These are phyloP conservation scores for Salminus brasiliensis DNA, from an alignment of 2,113 vertebrate species.

Conservation along the genomic window DNA sequence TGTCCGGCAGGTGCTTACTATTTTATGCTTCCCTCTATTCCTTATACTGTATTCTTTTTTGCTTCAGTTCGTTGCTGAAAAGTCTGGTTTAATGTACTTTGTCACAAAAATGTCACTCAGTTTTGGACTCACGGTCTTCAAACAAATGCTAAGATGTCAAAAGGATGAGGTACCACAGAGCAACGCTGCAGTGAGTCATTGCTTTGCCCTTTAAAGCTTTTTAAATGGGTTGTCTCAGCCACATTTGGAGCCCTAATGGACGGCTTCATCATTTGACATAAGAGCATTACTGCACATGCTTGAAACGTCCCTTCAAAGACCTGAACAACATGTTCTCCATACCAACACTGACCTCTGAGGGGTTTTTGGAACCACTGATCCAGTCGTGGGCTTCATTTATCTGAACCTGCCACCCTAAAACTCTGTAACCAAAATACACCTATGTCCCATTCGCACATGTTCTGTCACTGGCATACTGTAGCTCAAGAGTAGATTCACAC, in stretches of 20 bases:
- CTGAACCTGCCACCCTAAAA: background rate
- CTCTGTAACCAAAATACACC: background rate
- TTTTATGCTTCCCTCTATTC: background rate
- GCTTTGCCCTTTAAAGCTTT: conserved; percentile 33
- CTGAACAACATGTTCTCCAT: background rate
- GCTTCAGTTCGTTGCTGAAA: background rate
- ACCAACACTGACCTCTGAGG: background rate
- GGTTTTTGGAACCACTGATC: background rate
- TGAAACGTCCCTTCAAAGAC: background rate
- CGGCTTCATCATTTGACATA: background rate
- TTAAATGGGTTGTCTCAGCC: conserved; percentile 14
- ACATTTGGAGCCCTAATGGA: conserved; percentile 22
- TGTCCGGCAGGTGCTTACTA: too few relatives aligned
- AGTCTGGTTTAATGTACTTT: background rate
- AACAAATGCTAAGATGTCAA: conserved; percentile 23
- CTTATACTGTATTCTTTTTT: background rate
- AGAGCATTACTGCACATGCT: conserved; percentile 24
- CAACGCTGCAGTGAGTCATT: conserved; percentile 6
- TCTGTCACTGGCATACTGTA: conserved; percentile 18
- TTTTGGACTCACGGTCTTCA: background rate
- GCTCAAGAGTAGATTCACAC: conserved; percentile 19
- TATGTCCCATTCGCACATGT: background rate
- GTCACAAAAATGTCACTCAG: background rate
- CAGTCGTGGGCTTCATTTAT: background rate
- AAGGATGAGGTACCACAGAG: background rate